phyloP scores from a whole-genome alignment of 2,113 vertebrate genomes.

The Siniperca knerii region DNA sequence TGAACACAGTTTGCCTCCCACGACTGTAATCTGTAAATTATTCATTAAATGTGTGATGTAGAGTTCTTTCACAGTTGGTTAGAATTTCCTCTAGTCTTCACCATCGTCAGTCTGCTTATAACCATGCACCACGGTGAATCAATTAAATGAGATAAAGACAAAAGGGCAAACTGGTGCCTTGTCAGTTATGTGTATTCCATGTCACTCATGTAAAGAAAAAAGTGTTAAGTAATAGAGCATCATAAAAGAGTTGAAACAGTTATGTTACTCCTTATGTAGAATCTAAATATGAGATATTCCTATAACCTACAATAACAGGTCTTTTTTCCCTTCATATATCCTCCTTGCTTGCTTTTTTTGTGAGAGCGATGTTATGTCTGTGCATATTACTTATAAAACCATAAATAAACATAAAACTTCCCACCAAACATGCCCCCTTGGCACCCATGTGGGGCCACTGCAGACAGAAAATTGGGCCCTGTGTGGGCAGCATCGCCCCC shows the following conservation, averaged over 20 bases:
- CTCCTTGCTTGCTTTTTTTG: too few species aligned
- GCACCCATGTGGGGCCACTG: too few species aligned
- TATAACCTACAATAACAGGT: background rate
- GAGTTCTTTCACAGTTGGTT: conserved; percentile 32
- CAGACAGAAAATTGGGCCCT: too few species aligned
- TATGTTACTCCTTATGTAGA: background rate
- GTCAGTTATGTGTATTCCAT: background rate
- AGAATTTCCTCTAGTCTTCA: conserved; percentile 23
- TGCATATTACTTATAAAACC: too few species aligned
- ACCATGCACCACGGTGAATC: conserved; percentile 27
- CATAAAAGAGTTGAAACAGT: background rate
- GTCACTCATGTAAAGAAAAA: conserved; percentile 10
- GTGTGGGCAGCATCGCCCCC: too few species aligned
- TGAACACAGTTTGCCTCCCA: conserved; percentile 29
- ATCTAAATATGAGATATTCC: background rate
- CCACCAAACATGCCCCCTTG: too few species aligned
- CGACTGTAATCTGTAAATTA: conserved; percentile 27
- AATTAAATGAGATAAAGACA: conserved; percentile 29
- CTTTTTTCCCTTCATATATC: too few species aligned
- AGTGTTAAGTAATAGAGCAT: background rate
- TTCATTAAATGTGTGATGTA: conserved; percentile 41
- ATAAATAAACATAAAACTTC: too few species aligned
- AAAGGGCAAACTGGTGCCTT: conserved; percentile 10
- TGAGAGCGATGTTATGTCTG: too few species aligned
- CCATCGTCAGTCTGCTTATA: conserved; percentile 19